Conservation (phyloP, 2,113 vertebrate genomes). For the Zapornia atra region DNA sequence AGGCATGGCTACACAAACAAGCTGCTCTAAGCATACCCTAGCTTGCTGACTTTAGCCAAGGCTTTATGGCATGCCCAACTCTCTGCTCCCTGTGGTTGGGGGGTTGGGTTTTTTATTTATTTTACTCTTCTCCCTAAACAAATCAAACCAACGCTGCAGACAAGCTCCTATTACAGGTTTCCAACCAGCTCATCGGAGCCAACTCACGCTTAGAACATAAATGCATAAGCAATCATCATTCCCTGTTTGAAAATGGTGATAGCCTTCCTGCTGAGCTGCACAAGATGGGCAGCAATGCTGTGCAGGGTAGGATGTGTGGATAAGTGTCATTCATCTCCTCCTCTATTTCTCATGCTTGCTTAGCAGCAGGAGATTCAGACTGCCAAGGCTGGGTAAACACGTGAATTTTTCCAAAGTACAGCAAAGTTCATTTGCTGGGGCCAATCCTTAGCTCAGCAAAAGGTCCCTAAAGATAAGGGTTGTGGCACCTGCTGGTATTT, state of each 20-base stretch:
- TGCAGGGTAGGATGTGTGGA: background rate
- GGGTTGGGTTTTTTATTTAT: background rate
- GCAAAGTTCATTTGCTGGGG: background rate
- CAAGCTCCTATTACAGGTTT: background rate
- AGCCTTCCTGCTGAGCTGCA: background rate
- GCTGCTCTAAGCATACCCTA: background rate
- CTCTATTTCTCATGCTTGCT: background rate
- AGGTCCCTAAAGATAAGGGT: background rate
- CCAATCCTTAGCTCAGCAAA: background rate
- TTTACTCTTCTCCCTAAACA: background rate
- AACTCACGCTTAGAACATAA: background rate
- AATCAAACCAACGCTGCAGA: fast-evolving
- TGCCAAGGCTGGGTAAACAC: background rate
- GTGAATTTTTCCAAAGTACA: background rate
- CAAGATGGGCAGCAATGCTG: background rate
- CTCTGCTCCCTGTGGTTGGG: background rate
- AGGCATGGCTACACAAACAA: background rate
- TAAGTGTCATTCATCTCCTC: background rate
- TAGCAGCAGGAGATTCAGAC: background rate
- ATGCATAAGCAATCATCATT: background rate
- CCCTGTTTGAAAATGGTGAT: background rate
- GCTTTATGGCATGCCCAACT: background rate
- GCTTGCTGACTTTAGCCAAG: background rate
- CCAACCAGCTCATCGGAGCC: background rate
- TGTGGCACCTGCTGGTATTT: background rate